Evolutionary conservation across 2,888 invertebrate species (phyloP), one percentile per base, ranked within the genome.

Genomic region (Dorcus hopei): DNA sequence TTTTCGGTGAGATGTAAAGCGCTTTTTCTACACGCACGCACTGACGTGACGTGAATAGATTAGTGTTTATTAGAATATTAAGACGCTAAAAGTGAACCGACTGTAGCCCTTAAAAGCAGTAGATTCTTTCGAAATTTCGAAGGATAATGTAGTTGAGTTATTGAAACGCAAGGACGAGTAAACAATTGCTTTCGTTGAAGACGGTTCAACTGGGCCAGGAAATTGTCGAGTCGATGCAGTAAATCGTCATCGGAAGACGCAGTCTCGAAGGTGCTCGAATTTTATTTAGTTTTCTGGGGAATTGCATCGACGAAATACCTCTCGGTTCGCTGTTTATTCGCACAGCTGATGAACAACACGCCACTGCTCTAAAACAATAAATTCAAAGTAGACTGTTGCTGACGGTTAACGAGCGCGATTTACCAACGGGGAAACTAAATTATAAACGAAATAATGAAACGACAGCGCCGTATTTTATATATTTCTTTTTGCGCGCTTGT

Each of bases 401-500:
- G 66, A 56, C 65, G 63, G 61, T 60, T 64, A 67, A 67, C 68
- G 61, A 63, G 63, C 61, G 59, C 64, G 65, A 68, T 67, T 68
- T 68, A 65, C 67, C 54, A 51, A 58, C 61, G 51, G 61, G 56
- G 58, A 68, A 67, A 65, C 65, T 68, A 64, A 67, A 68, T 68
- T 68, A 68, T 65, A 67, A 65, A 63, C 65, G 65, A 65, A 65
- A 68, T 68, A 68, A 68, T 68, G 67, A 67, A 68, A 67, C 65
- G 65, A 61, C 61, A 65, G 58, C 59, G 26, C 61, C 58, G 63
- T 62, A 66, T 64, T 66, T 66, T 65, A 65, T 66, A 63, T 61
- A 61, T 64, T 64, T 57, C 45, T 53, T 45, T 45, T 53, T 53
- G 8, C 45, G 53, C 53, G 43, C 38, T 16, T 38, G 26, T 41